These are phyloP conservation scores for Drosophila kohkoa DNA, from an alignment of 1,140 invertebrate genomes.

Conservation along the genomic window DNA sequence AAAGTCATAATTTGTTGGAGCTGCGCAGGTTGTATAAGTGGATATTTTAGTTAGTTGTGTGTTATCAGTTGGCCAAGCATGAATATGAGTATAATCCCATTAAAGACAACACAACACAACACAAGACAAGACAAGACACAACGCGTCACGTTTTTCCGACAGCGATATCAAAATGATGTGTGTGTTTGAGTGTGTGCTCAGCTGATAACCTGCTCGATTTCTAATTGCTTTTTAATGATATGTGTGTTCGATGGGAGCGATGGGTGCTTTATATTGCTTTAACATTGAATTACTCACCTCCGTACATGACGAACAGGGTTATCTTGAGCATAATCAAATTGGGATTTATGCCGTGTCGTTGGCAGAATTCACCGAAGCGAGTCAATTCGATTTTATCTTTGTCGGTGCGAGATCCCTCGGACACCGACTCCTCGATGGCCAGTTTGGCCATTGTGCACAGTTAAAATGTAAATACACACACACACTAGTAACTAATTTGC, in stretches of 20 bases:
- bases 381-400: constrained; percentile 78
- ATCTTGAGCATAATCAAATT: constrained; percentile 92
- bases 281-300: constrained; percentile 86
- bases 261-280: background rate
- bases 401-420: constrained; percentile 60
- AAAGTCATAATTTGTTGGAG: constrained; percentile 18
- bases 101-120: background rate
- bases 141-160: constrained; percentile 6
- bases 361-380: constrained; percentile 78
- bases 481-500: constrained; percentile 33
- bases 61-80: constrained; percentile 23
- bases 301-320: constrained; percentile 92
- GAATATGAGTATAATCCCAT: constrained; percentile 23
- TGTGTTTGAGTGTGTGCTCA: too few species aligned
- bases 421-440: constrained; percentile 75
- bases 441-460: constrained; percentile 63
- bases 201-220: constrained; percentile 19
- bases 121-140: background rate
- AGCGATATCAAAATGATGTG: constrained; percentile 21
- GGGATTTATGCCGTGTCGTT: constrained; percentile 87
- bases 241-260: background rate
- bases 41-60: constrained; percentile 15
- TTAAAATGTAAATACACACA: constrained; percentile 7
- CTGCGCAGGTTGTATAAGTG: constrained; percentile 9
- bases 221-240: constrained; percentile 69